Evolutionary conservation across 2,113 vertebrate genomes (phyloP).

Genomic region (Anoplopoma fimbria): DNA sequence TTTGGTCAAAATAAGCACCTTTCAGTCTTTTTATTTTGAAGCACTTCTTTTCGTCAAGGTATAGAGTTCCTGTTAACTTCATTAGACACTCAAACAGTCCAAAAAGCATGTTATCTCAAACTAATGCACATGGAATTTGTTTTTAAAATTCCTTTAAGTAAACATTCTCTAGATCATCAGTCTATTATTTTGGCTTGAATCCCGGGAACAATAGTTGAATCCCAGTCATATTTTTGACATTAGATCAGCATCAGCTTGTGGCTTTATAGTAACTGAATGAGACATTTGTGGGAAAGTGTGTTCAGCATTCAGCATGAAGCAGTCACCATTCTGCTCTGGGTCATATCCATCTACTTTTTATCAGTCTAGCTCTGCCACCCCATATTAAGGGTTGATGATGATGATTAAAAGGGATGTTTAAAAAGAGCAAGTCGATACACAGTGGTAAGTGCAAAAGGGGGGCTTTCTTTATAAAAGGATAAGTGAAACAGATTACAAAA

Average conservation of each 20-base stretch:
- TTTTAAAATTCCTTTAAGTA: slow-evolving; percentile 27
- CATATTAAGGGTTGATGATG: not conserved
- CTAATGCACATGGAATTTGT: slow-evolving; percentile 36
- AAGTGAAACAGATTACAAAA: not conserved
- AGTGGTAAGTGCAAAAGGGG: not conserved
- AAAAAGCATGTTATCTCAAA: slow-evolving; percentile 34
- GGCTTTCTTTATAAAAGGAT: not conserved
- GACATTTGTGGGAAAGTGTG: not conserved
- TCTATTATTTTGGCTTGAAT: slow-evolving; percentile 23
- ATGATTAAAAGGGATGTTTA: not conserved
- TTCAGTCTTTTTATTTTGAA: slow-evolving; percentile 37
- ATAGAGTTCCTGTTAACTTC: slow-evolving; percentile 18
- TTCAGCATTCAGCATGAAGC: not conserved
- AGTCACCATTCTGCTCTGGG: not conserved
- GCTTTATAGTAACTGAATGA: slow-evolving; percentile 14
- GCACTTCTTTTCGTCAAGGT: slow-evolving; percentile 2
- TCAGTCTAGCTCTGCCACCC: not conserved
- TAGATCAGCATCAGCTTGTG: slow-evolving; percentile 41
- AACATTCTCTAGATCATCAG: slow-evolving; percentile 18
- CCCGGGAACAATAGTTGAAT: slow-evolving; percentile 4
- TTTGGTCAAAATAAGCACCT: slow-evolving; percentile 32
- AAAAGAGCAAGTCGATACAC: not conserved
- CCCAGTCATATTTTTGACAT: slow-evolving; percentile 29
- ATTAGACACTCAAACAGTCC: not conserved
- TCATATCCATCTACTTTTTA: not conserved